Percentiles rank a stretch among this genome's conserved stretches.
These are phyloP conservation scores for Conistra vaccinii DNA, from an alignment of 2,888 invertebrate species.

Conservation along the genomic window DNA sequence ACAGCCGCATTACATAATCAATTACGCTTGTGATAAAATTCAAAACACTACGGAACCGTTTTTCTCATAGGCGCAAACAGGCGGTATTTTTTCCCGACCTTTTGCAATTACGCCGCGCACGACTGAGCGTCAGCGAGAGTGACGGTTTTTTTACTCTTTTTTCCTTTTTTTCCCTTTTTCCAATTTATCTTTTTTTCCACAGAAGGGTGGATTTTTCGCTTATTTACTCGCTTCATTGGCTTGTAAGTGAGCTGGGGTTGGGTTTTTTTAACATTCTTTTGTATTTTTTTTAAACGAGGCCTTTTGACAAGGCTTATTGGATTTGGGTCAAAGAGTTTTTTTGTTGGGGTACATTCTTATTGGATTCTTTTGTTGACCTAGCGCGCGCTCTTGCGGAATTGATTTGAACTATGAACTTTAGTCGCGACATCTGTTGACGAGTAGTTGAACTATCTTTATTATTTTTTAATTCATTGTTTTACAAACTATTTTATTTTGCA, in stretches of 20 bases:
- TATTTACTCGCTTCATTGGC: constrained; percentile 90
- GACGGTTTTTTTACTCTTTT: constrained; percentile 82
- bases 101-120: constrained; percentile 83
- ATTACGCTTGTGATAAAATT: constrained; percentile 14
- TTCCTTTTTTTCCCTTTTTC: constrained; percentile 77
- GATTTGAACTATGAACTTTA: constrained; percentile 67
- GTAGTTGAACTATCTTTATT: constrained; percentile 58
- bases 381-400: constrained; percentile 59
- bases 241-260: constrained; percentile 88
- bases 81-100: constrained; percentile 81
- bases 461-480: background rate
- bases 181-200: constrained; percentile 88
- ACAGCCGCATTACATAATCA: constrained; percentile 13
- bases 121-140: constrained; percentile 83
- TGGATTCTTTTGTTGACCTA: constrained; percentile 65
- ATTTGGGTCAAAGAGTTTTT: constrained; percentile 79
- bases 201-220: constrained; percentile 88
- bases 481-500: background rate
- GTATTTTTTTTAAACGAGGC: constrained; percentile 75
- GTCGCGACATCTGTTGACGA: constrained; percentile 73
- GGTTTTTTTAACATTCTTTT: constrained; percentile 75
- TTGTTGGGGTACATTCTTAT: constrained; percentile 64
- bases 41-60: constrained; percentile 74
- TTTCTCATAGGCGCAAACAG: constrained; percentile 60
- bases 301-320: constrained; percentile 76